Conservation (phyloP, 2,888 invertebrate genomes). For the Ophion obscuratus region DNA sequence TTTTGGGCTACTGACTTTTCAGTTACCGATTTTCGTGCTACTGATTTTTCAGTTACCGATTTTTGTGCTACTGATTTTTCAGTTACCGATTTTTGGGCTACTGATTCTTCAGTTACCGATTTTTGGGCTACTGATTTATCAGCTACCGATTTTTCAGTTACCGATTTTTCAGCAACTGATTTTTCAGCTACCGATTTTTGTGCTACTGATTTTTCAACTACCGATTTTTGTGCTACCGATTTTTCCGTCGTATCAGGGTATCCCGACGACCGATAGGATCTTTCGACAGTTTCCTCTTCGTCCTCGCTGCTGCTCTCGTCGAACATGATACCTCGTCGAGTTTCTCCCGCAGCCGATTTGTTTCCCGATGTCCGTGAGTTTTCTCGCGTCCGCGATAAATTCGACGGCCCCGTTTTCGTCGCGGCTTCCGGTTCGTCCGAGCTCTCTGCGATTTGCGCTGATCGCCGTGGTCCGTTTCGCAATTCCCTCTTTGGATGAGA, state of each 20-base stretch:
- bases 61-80: neutral
- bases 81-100: too few species aligned
- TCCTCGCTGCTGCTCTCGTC: neutral
- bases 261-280: neutral
- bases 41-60: neutral
- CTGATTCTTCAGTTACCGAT: too few species aligned
- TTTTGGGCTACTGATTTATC: too few species aligned
- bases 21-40: neutral
- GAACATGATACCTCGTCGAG: neutral
- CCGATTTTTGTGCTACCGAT: neutral
- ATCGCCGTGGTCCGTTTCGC: neutral
- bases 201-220: neutral
- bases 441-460: neutral
- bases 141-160: too few species aligned
- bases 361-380: constrained; percentile 10
- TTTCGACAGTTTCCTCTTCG: neutral
- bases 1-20: too few species aligned
- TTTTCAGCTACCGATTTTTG: neutral
- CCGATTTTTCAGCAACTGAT: too few species aligned
- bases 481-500: neutral
- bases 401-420: neutral
- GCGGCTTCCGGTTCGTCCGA: neutral
- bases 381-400: neutral
- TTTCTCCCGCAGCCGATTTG: neutral
- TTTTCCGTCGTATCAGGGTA: neutral